Conservation (phyloP, 2,113 vertebrate species). For the western clawed frog (Xenopus tropicalis) region DNA sequence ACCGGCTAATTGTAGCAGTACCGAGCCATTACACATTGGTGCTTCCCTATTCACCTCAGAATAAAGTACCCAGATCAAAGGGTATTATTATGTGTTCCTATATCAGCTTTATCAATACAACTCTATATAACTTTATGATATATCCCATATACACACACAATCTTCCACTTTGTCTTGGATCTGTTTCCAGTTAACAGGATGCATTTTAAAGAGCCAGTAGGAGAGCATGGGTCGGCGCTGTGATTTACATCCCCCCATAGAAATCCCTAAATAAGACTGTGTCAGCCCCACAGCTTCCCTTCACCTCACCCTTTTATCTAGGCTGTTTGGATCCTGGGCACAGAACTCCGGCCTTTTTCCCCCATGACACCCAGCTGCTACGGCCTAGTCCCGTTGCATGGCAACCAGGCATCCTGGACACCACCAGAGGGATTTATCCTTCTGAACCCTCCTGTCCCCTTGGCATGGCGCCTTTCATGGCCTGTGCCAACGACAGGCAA, state of each 20-base stretch:
- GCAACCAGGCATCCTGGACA: slow-evolving; percentile 36
- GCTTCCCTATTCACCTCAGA: too few relatives aligned
- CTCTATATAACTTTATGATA: background rate
- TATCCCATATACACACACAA: background rate
- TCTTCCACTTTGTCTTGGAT: slow-evolving; percentile 4
- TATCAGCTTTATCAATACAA: background rate
- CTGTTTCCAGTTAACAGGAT: slow-evolving; percentile 6
- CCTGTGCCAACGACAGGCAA: slow-evolving; percentile 20
- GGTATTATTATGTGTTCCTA: background rate
- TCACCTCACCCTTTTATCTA: background rate
- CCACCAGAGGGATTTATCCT: slow-evolving; percentile 33
- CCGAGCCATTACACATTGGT: too few relatives aligned
- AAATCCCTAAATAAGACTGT: slow-evolving; percentile 7
- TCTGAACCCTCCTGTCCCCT: slow-evolving; percentile 20
- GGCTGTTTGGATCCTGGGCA: slow-evolving; percentile 6
- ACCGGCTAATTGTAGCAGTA: background rate
- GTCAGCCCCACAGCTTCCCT: background rate
- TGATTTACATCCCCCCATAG: slow-evolving; percentile 11
- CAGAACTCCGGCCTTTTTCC: background rate
- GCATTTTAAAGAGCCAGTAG: slow-evolving; percentile 1
- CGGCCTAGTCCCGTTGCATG: slow-evolving; percentile 23
- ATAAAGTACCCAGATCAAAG: too few relatives aligned
- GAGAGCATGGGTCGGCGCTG: background rate
- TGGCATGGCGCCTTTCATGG: slow-evolving; percentile 10
- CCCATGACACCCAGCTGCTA: slow-evolving; percentile 30